These are phyloP conservation scores for Corvus moneduloides DNA, from an alignment of 2,113 vertebrate genomes.

Conservation along the genomic window DNA sequence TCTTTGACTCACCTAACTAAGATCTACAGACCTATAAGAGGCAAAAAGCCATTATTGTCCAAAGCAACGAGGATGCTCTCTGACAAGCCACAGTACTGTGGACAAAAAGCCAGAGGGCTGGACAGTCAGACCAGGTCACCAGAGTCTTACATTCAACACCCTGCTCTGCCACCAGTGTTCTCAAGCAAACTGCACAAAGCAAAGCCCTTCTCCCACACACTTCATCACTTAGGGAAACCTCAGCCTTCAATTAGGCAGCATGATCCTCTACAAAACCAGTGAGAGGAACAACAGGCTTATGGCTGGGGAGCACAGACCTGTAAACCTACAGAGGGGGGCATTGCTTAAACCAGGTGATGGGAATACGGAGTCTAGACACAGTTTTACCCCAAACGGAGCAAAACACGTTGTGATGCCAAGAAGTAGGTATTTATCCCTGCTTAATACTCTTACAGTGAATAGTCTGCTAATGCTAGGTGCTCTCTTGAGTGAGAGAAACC, in stretches of 20 bases:
- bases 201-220: not conserved
- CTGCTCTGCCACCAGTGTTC: not conserved
- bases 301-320: not conserved
- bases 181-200: not conserved
- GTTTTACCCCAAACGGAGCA: not conserved
- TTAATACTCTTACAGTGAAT: not conserved
- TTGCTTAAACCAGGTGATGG: not conserved
- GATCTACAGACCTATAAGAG: not conserved
- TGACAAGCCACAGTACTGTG: not conserved
- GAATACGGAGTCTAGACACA: not conserved
- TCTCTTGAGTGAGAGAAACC: not conserved
- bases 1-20: not conserved
- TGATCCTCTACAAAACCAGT: not conserved
- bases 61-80: not conserved
- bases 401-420: not conserved
- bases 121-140: not conserved
- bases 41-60: not conserved
- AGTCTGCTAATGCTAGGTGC: not conserved
- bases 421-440: not conserved
- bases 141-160: rapidly evolving
- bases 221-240: not conserved
- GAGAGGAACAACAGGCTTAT: not conserved
- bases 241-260: not conserved
- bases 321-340: not conserved
- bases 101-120: not conserved